These are phyloP conservation scores for Drosophila barbarae DNA, from an alignment of 2,888 invertebrate species.

Conservation along the genomic window DNA sequence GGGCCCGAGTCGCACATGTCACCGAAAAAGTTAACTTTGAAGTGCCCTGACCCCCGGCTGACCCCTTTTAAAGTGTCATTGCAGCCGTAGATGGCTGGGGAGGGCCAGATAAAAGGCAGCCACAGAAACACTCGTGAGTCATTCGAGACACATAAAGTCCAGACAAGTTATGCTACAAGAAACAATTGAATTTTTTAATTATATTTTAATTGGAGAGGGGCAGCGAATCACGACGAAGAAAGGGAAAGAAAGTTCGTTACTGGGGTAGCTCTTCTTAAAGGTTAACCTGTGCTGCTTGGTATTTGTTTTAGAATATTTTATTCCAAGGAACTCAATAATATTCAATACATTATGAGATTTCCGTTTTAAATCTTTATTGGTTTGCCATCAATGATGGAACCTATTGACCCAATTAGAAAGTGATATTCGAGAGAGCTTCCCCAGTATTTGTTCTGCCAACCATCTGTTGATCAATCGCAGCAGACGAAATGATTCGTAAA, in stretches of 20 bases:
- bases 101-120: conserved; percentile 24
- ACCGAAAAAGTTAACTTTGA: conserved; percentile 47
- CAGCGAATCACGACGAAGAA: too few species aligned
- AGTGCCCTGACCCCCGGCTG: conserved; percentile 44
- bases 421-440: not conserved
- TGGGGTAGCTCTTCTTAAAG: not conserved
- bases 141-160: conserved; percentile 18
- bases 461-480: conserved; percentile 21
- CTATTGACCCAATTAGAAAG: conserved; percentile 2
- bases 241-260: not conserved
- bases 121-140: conserved; percentile 29
- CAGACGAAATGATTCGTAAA: conserved; percentile 26
- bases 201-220: conserved; percentile 5
- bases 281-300: too few species aligned
- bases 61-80: conserved; percentile 71
- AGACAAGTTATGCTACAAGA: not conserved
- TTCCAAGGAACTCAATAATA: too few species aligned
- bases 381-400: not conserved
- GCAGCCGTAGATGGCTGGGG: conserved; percentile 18
- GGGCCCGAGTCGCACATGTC: conserved; percentile 20
- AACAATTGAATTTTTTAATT: conserved; percentile 36
- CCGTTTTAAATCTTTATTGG: not conserved
- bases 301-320: too few species aligned
- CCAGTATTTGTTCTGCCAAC: not conserved
- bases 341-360: not conserved